Evolutionary conservation across 2,888 invertebrate genomes (phyloP).

Genomic region (Elysia crispata): DNA sequence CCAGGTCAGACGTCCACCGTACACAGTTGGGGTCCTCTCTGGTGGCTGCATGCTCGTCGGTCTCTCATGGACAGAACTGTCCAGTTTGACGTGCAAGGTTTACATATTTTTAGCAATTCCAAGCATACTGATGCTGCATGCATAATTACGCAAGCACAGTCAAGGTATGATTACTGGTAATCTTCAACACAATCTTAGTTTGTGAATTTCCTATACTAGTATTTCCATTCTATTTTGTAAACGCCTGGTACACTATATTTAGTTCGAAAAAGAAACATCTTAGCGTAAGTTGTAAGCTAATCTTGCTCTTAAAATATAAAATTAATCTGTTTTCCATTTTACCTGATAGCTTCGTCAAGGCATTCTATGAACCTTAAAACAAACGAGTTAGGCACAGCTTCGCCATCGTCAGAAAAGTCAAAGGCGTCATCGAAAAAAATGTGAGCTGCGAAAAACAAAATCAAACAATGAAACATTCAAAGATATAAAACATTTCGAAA

Average conservation of each 20-base stretch:
- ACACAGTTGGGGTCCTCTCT: slow-evolving; percentile 94
- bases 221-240: too few species aligned
- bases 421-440: slow-evolving; percentile 99
- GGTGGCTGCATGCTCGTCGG: slow-evolving; percentile 93
- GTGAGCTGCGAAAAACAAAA: slow-evolving; percentile 87
- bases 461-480: too few species aligned
- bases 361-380: slow-evolving; percentile 70
- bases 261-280: too few species aligned
- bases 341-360: slow-evolving; percentile 74
- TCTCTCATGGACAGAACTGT: slow-evolving; percentile 88
- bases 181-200: too few species aligned
- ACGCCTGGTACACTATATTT: too few species aligned
- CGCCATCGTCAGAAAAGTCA: slow-evolving; percentile 83
- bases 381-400: slow-evolving; percentile 68
- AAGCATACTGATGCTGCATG: too few species aligned
- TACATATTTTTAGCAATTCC: neutral
- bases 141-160: too few species aligned
- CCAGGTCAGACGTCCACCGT: slow-evolving; percentile 97
- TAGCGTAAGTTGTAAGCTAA: too few species aligned
- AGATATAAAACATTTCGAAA: too few species aligned
- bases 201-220: too few species aligned
- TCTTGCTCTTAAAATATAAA: neutral
- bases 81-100: neutral
- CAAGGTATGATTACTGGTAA: too few species aligned
- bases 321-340: neutral